A percentile compares a stretch with the other conserved stretches of the same genome.
These are phyloP conservation scores for Dryomyza anilis DNA, from an alignment of 2,888 invertebrate species.

Conservation along the genomic window DNA sequence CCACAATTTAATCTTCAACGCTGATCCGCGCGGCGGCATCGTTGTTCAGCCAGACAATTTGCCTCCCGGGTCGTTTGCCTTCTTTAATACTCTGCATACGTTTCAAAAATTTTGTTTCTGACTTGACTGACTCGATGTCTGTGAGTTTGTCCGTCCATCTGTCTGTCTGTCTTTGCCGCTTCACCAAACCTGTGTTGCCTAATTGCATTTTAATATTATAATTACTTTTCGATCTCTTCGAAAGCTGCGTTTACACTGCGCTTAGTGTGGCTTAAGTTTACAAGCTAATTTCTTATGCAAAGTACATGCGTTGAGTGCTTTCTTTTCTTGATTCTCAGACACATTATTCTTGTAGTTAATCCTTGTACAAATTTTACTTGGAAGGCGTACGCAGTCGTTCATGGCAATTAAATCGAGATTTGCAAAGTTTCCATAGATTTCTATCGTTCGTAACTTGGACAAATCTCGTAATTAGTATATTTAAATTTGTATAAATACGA, in stretches of 20 bases:
- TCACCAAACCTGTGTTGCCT: conserved; percentile 37
- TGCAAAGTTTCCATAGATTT: neutral
- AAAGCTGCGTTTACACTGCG: conserved; percentile 26
- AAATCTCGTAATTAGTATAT: too few species aligned
- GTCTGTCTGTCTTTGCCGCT: conserved; percentile 20
- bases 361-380: conserved; percentile 45
- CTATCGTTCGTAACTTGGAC: too few species aligned
- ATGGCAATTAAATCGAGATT: conserved; percentile 16
- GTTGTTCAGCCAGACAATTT: too few species aligned
- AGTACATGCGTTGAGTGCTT: conserved; percentile 38
- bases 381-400: conserved; percentile 40
- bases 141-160: too few species aligned
- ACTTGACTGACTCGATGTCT: too few species aligned
- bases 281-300: conserved; percentile 59
- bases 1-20: neutral
- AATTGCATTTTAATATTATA: conserved; percentile 57
- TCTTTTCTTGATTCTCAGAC: neutral
- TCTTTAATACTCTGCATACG: conserved; percentile 41
- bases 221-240: conserved; percentile 20
- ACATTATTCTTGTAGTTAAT: conserved; percentile 24
- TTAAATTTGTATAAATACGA: too few species aligned
- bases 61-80: neutral
- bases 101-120: conserved; percentile 31
- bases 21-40: too few species aligned
- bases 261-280: conserved; percentile 58